Evolutionary conservation across 2,113 vertebrate genomes (phyloP).

Genomic region (Miniopterus natalensis): DNA sequence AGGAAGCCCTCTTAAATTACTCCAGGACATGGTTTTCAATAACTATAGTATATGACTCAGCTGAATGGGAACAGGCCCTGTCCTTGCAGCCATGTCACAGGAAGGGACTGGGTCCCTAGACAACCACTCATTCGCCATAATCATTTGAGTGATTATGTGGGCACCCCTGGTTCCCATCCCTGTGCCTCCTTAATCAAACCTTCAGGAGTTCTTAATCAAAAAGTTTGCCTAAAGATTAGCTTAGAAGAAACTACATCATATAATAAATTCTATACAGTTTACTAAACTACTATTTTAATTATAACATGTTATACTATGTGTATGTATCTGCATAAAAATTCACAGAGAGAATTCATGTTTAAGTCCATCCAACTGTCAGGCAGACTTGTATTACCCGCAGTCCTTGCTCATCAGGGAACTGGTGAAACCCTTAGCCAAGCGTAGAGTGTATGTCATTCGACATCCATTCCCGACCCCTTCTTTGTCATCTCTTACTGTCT

Average conservation of each 20-base stretch:
- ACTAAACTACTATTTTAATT: not conserved
- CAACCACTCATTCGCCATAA: not conserved
- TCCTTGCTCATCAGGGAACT: not conserved
- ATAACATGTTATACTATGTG: not conserved
- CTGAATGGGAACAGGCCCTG: not conserved
- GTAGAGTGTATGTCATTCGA: accelerated
- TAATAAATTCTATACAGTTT: not conserved
- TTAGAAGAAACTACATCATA: not conserved
- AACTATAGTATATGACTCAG: not conserved
- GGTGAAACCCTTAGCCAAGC: not conserved
- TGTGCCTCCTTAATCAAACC: not conserved
- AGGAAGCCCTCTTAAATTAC: not conserved
- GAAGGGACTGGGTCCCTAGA: not conserved
- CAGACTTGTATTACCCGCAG: not conserved
- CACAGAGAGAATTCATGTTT: not conserved
- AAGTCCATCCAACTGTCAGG: not conserved
- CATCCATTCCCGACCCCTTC: not conserved
- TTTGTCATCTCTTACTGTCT: not conserved
- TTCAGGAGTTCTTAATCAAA: not conserved
- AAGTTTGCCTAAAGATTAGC: conserved; percentile 11
- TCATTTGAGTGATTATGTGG: not conserved
- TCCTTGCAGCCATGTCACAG: not conserved
- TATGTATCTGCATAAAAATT: not conserved
- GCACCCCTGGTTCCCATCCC: not conserved
- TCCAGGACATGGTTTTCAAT: not conserved